phyloP scores from a whole-genome alignment of 2,113 vertebrate genomes.

The Chlorodrepanis virens region DNA sequence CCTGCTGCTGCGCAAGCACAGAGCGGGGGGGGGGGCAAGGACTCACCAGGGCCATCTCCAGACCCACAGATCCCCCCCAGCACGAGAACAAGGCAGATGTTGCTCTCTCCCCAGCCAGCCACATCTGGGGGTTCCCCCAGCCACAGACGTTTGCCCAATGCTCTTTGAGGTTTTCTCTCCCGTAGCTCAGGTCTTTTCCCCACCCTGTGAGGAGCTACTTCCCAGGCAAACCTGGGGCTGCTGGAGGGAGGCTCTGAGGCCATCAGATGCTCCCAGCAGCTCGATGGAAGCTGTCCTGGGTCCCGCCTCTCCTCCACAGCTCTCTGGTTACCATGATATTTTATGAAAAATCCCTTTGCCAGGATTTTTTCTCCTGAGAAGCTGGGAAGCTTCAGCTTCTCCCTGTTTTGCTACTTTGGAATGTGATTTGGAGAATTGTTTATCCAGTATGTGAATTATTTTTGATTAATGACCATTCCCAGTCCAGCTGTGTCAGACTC shows the following conservation, averaged over 20 bases:
- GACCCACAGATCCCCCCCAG: neutral
- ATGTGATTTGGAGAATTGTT: too few species aligned
- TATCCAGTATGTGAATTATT: too few species aligned
- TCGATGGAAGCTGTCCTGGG: neutral
- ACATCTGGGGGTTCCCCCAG: neutral
- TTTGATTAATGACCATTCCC: too few species aligned
- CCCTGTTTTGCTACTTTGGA: too few species aligned
- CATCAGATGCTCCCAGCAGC: neutral
- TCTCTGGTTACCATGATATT: too few species aligned
- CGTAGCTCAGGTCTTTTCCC: neutral
- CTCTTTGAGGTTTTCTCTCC: neutral
- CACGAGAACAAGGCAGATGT: neutral
- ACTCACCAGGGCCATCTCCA: neutral
- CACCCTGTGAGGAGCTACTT: neutral
- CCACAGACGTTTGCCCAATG: neutral
- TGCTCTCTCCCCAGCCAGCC: neutral
- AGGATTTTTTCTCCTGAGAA: too few species aligned
- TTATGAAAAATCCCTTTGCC: too few species aligned
- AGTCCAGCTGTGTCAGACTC: too few species aligned
- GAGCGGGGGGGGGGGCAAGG: neutral
- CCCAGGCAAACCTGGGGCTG: neutral
- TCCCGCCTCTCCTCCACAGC: neutral
- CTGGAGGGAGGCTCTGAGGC: neutral
- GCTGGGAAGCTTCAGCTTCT: too few species aligned
- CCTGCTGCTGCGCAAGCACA: neutral